Evolutionary conservation across 2,797 vertebrate genomes (phyloP), one percentile per base, ranked within the genome.

Genomic region (Cynodonichthys magdalenae): DNA sequence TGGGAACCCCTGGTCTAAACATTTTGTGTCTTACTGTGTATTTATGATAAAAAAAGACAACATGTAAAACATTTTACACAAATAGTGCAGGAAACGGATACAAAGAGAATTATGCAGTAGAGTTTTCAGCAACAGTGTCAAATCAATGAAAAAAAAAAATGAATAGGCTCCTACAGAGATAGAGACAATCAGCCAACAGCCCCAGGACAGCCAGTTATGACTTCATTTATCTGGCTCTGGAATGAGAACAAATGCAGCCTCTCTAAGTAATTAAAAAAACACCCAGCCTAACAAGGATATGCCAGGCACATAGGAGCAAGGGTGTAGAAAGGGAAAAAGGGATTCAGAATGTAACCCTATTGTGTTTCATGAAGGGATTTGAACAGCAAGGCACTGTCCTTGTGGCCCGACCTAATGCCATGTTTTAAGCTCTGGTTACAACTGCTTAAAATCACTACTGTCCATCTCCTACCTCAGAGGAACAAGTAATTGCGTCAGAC

Each of bases 361-460:
- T 93, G 92, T 94, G 90, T 93, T 92, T 92, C 92, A 93, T 87
- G 76, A 84, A 84, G 79, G 88, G 91, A 93, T 93, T 93, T 92
- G 92, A 88, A 86, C 84, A 75, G 79, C 81, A 89, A 87, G 87
- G 90, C 85, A 85, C 80, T 90, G 86, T 87, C 91, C 88, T 87
- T 88, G 89, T 80, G 81, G 87, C 84, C 80, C 77, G 71, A 84
- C 80, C 90, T 87, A 82, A 85, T 81, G 88, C 86, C 85, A 69
- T 85, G 86, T 77, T 88, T 87, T 78, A 83, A 85, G 82, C 82
- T 91, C 88, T 75, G 74, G 86, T 92, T 91, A 88, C 87, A 92
- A 80, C 90, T 91, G 89, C 87, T 88, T 83, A 65, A 56, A 82
- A 75, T 71, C 68, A 68, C 61, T 79, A 77, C 69, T 45, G 31